A percentile compares a stretch with the other conserved stretches of the same genome.
Conservation (phyloP, 1,140 invertebrate genomes). For the Philopotamus ludificatus region DNA sequence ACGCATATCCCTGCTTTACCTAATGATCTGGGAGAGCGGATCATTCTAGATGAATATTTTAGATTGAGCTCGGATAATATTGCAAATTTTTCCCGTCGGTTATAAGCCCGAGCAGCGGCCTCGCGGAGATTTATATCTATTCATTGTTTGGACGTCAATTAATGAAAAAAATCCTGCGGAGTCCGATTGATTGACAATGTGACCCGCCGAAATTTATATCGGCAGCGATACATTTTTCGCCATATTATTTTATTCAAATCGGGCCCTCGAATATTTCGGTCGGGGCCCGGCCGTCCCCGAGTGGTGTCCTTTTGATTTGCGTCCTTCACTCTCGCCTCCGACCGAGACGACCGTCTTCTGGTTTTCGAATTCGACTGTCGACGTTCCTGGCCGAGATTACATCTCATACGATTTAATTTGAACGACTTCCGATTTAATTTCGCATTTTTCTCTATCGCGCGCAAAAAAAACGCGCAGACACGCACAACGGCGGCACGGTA, state of each 20-base stretch:
- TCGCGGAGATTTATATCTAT: constrained; percentile 41
- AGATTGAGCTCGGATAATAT: neutral
- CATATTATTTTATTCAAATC: constrained; percentile 41
- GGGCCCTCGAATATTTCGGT: neutral
- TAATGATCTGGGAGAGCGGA: neutral
- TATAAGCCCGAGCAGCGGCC: constrained; percentile 16
- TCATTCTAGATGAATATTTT: constrained; percentile 6
- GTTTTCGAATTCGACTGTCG: neutral
- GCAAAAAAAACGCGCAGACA: neutral
- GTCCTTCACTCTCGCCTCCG: constrained; percentile 11
- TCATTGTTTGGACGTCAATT: constrained; percentile 43
- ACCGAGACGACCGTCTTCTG: too few species aligned
- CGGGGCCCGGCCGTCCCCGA: constrained; percentile 2
- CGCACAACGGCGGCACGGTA: neutral
- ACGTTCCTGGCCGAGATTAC: neutral
- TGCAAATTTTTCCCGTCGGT: neutral
- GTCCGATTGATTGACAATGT: constrained; percentile 42
- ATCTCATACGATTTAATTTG: too few species aligned
- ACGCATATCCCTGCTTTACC: neutral
- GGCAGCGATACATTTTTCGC: constrained; percentile 38
- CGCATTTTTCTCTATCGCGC: neutral
- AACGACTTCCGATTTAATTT: neutral
- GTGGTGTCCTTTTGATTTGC: constrained; percentile 39
- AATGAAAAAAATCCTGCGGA: constrained; percentile 40
- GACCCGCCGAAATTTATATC: constrained; percentile 38